Evolutionary conservation across 2,888 invertebrate genomes (phyloP).

Genomic region (Polyommatus iphigenia): DNA sequence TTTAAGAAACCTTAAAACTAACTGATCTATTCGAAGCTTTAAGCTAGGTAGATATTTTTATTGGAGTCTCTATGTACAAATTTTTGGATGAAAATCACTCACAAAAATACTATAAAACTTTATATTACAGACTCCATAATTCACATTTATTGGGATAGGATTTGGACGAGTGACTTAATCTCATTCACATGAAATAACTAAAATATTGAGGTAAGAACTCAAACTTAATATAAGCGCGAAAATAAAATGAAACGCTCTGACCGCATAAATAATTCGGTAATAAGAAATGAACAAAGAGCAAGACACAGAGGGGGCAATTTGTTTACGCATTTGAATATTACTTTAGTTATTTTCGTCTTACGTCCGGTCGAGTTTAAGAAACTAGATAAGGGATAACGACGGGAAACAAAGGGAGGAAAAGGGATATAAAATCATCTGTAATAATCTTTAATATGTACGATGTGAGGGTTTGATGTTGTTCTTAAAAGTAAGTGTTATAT

Average conservation of each 20-base stretch:
- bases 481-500: not conserved
- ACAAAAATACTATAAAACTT: too few relatives aligned
- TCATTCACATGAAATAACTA: too few relatives aligned
- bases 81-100: too few relatives aligned
- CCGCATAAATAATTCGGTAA: not conserved
- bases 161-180: too few relatives aligned
- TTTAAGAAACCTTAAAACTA: too few relatives aligned
- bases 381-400: not conserved
- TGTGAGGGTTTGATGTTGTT: not conserved
- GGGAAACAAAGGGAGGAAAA: not conserved
- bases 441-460: not conserved
- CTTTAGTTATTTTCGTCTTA: slow-evolving; percentile 5
- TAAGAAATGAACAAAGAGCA: not conserved
- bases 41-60: too few relatives aligned
- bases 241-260: not conserved
- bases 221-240: not conserved
- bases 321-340: slow-evolving; percentile 18
- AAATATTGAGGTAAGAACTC: too few relatives aligned
- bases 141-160: too few relatives aligned
- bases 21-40: too few relatives aligned
- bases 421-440: not conserved
- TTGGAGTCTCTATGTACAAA: too few relatives aligned
- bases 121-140: too few relatives aligned
- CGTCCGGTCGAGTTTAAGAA: slow-evolving; percentile 17
- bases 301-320: not conserved